Percentiles rank a stretch among this genome's conserved stretches.
These are phyloP conservation scores for Dromiciops gliroides DNA, from an alignment of 2,113 vertebrate species.

Conservation along the genomic window DNA sequence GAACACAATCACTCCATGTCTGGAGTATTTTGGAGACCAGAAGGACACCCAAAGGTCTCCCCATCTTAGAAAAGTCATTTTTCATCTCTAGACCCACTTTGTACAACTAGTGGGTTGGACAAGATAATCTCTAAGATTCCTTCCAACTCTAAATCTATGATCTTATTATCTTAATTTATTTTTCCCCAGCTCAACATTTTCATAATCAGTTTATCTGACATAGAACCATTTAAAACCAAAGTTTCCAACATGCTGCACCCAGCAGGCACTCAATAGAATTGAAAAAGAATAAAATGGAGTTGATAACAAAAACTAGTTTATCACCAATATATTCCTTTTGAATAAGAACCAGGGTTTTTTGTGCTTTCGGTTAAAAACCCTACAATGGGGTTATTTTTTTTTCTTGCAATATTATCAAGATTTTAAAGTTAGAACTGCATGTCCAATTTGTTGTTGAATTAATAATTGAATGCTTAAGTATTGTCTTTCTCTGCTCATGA, in stretches of 20 bases:
- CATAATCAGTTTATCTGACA: neutral
- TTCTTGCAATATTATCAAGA: neutral
- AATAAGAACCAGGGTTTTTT: neutral
- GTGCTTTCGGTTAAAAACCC: neutral
- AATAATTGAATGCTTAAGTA: neutral
- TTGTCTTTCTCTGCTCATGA: constrained; percentile 31
- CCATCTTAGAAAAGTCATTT: neutral
- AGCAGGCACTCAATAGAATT: neutral
- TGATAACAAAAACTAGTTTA: no score
- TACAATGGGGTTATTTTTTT: neutral
- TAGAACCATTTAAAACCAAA: neutral
- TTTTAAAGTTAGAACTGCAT: neutral
- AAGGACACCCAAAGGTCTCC: neutral
- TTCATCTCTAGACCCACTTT: neutral
- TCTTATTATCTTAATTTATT: neutral
- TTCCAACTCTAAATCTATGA: neutral
- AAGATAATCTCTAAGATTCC: neutral
- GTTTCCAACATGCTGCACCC: neutral
- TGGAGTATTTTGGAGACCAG: neutral
- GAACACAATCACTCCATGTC: neutral
- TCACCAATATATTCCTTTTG: neutral
- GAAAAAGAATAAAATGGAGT: neutral
- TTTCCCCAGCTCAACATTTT: neutral
- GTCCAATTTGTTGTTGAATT: constrained; percentile 4
- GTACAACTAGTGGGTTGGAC: neutral